Base-by-base conservation (phyloP, 2,113 vertebrate species). In the Labrus mixtus region DNA sequence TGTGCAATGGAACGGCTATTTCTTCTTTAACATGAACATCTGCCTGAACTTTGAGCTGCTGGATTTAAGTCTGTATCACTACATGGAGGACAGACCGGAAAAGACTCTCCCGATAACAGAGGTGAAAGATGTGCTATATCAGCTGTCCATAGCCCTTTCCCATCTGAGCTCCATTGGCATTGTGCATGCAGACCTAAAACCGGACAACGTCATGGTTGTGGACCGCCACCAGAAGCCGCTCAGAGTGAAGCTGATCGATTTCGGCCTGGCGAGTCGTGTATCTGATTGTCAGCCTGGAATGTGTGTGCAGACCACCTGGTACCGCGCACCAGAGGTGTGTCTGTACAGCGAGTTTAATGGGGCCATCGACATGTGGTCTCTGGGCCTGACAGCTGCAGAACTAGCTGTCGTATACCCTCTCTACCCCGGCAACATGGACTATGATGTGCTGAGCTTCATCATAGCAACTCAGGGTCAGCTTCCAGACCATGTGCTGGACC, bases 401-500 rank as follows among this genome's bases (percentile, higher is more conserved):
- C 10, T 56, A 39, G 63, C 46, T 10, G 17, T 20, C 8, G 53
- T 51, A 17, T 23, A 19, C 17, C 19, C 4, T 0, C 16, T 78
- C 4, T 68, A 61, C 46, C 39, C 13, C 6, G 46, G 58, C 4
- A 8, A 59, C 10, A 69, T 2, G 1, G 20, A 64, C 22, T 78
- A 66, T 8, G 12, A 65, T 9, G 8, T 60, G 8, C 39, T 79
- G 10, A 62, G 48, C 6, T 62, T 63, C 25, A 56, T 68, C 19
- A n/a, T 12, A 41, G 3, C 64, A 23, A 77, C 66, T 46, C 68
- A 78, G 22, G 68, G 56, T 1, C 73, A 71, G 66, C 76, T 60
- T 22, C 50, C 36, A 12, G 73, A 84, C 43, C 10, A 69, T 6
- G 22, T 73, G 53, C 60, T 78, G 51, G 59, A 85, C 13, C 10